These are phyloP conservation scores for human (Homo sapiens) DNA, from an alignment of 2,113 vertebrate genomes.

Conservation along the genomic window GRCh38 chr5:44318501-44319000, in stretches of 20 bases:
- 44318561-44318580: not conserved
- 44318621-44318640: not conserved
- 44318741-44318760: not conserved
- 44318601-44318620: not conserved
- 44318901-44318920: slow-evolving; percentile 11
- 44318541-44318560: not conserved
- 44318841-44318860: not conserved
- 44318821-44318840: not conserved
- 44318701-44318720: not conserved
- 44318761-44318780: not conserved
- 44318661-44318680: not conserved
- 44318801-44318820: slow-evolving; percentile 29
- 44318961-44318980: not conserved
- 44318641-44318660: not conserved
- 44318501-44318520: not conserved
- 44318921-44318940: slow-evolving; percentile 2
- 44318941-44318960: not conserved
- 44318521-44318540: not conserved
- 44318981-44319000: not conserved
- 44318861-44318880: not conserved
- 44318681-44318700: not conserved
- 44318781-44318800: not conserved
- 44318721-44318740: not conserved
- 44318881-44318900: not conserved
- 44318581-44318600: not conserved